Base-by-base conservation (phyloP, 2,888 invertebrate genomes). In the Clitarchus hookeri region DNA sequence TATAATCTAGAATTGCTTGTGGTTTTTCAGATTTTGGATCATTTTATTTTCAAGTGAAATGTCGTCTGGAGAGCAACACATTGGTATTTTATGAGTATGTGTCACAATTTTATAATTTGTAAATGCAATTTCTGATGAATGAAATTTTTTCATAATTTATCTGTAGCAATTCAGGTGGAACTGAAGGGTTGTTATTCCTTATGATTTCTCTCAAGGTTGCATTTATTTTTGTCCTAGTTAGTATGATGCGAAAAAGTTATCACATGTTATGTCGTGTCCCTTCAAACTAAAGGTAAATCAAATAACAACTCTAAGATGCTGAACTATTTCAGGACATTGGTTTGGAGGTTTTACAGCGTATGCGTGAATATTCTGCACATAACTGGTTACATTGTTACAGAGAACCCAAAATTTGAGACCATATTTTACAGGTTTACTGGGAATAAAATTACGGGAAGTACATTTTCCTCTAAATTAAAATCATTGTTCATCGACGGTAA, bases 221-320 rank as follows among this genome's bases (percentile, higher is more conserved):
- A 23, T 65, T 84, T 16, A 12, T 84, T 84, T 84, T 84, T 84
- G 36, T 0, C 84, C 53, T 16, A 48, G 23, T 26, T 44, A 25
- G 6, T 53, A 84, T 26, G n/a, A n/a, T 23, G 44, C 44, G n/a
- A 48, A 84, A n/a, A 84, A 84, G 48, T 84, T 84, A 54, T 84
- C 48, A 44, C 53, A 44, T 23, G 83, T 83, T 23, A 83, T 36
- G 0, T 83, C 27, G 11, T 83, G 53, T 53, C 53, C 48, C 6
- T 54, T 44, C 53, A 53, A n/a, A 48, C 53, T 8, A 16, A 48
- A 44, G 13, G 44, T n/a, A 16, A 84, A 84, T 8, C 44, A 44
- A 6, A 48, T 84, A 8, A 84, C 84, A 16, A 23, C 84, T n/a
- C 48, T 48, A 16, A 84, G 23, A n/a, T 48, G 53, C 13, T 48